A percentile compares a stretch with the other conserved stretches of the same genome.
Evolutionary conservation across 2,113 vertebrate genomes (phyloP).

Genomic region (Scopus umbretta): DNA sequence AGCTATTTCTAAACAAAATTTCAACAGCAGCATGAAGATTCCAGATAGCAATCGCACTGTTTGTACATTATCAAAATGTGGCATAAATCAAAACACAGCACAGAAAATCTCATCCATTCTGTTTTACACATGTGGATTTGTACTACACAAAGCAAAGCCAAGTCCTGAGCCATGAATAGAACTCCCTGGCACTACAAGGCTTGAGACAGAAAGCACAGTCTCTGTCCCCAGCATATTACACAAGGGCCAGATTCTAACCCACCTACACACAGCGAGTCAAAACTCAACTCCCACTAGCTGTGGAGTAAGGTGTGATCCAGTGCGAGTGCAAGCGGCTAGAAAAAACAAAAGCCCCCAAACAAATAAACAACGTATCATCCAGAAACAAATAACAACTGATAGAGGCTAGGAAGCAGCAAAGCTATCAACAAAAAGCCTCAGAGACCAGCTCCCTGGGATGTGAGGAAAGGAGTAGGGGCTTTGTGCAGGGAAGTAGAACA

Average conservation of each 20-base stretch:
- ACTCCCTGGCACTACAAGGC: background rate
- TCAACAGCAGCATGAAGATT: background rate
- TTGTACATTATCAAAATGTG: background rate
- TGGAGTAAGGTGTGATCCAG: background rate
- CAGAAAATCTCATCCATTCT: background rate
- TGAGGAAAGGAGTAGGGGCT: background rate
- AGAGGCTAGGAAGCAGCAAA: background rate
- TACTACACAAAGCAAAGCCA: background rate
- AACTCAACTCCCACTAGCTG: background rate
- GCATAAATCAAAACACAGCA: background rate
- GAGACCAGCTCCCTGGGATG: background rate
- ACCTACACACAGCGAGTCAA: background rate
- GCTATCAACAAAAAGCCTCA: background rate
- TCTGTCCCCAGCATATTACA: background rate
- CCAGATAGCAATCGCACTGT: background rate
- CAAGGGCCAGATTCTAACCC: background rate
- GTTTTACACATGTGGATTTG: background rate
- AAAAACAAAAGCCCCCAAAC: background rate
- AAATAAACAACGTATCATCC: background rate
- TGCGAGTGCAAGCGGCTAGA: background rate
- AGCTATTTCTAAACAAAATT: background rate
- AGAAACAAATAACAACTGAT: background rate
- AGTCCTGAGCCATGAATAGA: background rate
- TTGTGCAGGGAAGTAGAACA: background rate
- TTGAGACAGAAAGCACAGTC: background rate